These are phyloP conservation scores for Pristiophorus japonicus DNA, from an alignment of 2,113 vertebrate species.

Conservation along the genomic window DNA sequence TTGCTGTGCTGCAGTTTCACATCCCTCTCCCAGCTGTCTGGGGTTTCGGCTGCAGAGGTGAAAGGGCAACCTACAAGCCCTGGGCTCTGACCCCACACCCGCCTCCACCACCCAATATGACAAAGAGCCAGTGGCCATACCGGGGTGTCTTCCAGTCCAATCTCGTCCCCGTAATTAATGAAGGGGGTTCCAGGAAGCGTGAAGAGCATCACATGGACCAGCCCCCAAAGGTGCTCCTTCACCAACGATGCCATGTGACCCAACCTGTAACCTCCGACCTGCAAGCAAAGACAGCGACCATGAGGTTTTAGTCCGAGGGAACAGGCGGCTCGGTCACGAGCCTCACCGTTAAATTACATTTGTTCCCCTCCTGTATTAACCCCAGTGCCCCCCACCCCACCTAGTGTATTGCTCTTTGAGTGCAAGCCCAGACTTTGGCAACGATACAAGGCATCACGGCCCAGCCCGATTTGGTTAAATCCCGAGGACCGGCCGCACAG, in stretches of 20 bases:
- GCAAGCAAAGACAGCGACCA: not conserved
- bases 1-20: not conserved
- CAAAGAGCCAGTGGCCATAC: not conserved
- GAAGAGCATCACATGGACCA: constrained; percentile 73
- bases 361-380: too few species aligned
- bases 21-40: not conserved
- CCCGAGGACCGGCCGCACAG: too few species aligned
- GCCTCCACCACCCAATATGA: not conserved
- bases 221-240: constrained; percentile 48
- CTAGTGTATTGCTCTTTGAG: too few species aligned
- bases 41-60: not conserved
- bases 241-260: constrained; percentile 50
- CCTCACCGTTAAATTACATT: too few species aligned
- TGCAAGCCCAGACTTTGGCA: not conserved
- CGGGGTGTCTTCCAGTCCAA: constrained; percentile 56
- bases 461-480: not conserved
- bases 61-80: too few species aligned
- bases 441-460: not conserved
- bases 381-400: too few species aligned
- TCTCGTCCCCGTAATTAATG: constrained; percentile 74
- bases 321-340: too few species aligned
- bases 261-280: constrained; percentile 47
- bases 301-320: too few species aligned
- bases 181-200: constrained; percentile 74
- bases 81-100: not conserved